Percentiles rank a stretch among this genome's conserved stretches.
phyloP scores from a whole-genome alignment of 2,888 invertebrate genomes.

The Apeira syringaria region DNA sequence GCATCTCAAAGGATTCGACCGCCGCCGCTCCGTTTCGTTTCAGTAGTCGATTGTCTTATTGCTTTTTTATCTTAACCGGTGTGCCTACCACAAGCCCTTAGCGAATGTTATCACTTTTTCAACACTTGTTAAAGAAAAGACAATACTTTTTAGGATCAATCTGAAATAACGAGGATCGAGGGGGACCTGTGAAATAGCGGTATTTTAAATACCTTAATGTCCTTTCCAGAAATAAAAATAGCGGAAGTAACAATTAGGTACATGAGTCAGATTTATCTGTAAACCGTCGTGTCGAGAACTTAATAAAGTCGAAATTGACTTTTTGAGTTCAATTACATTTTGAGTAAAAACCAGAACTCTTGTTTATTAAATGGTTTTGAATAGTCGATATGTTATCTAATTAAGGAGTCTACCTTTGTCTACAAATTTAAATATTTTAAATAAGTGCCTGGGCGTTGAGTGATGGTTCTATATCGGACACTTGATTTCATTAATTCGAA shows the following conservation, averaged over 20 bases:
- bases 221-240: no score
- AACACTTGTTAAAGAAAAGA: slow-evolving; percentile 21
- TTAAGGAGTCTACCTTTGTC: no score
- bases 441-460: slow-evolving; percentile 15
- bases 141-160: slow-evolving; percentile 7
- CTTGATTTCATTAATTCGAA: slow-evolving; percentile 14
- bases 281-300: no score
- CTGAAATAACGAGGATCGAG: not conserved
- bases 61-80: slow-evolving; percentile 65
- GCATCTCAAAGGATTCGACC: slow-evolving; percentile 55
- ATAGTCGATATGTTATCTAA: no score
- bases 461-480: slow-evolving; percentile 19
- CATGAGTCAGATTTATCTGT: no score
- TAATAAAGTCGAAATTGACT: no score
- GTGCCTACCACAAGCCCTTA: slow-evolving; percentile 33
- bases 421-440: not conserved
- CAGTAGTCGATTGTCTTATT: slow-evolving; percentile 67
- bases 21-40: slow-evolving; percentile 47
- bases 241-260: no score
- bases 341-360: no score
- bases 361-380: no score
- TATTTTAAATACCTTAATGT: no score
- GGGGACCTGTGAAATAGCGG: no score
- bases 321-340: no score
- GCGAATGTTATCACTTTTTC: slow-evolving; percentile 28